A percentile compares a stretch with the other conserved stretches of the same genome.
phyloP scores from a whole-genome alignment of 2,888 invertebrate species.

The Eretmocerus hayati region DNA sequence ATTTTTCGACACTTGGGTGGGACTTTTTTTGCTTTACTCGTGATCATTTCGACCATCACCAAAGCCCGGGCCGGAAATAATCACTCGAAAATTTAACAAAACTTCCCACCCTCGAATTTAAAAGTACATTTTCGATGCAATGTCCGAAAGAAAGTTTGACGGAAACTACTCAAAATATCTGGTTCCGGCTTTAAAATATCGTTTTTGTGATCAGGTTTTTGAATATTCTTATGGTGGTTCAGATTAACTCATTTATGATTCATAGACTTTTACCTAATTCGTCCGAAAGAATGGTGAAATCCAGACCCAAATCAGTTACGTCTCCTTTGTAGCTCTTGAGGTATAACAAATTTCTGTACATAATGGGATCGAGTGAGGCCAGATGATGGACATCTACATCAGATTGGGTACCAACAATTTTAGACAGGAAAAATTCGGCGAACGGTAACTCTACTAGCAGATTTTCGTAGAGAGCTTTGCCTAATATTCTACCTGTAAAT shows the following conservation, averaged over 20 bases:
- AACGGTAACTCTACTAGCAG: conserved; percentile 89
- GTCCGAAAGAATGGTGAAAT: conserved; percentile 87
- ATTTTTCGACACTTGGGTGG: too few species aligned
- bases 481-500: conserved; percentile 83
- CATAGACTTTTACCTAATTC: conserved; percentile 52
- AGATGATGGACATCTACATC: conserved; percentile 86
- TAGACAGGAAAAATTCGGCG: conserved; percentile 91
- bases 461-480: conserved; percentile 94
- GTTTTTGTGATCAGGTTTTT: too few species aligned
- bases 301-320: conserved; percentile 80
- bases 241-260: neutral
- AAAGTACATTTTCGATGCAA: too few species aligned
- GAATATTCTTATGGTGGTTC: neutral
- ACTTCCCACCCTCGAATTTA: too few species aligned
- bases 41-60: too few species aligned
- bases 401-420: conserved; percentile 70
- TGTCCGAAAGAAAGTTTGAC: too few species aligned
- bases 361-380: conserved; percentile 84
- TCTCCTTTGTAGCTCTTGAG: conserved; percentile 80
- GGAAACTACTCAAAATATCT: neutral
- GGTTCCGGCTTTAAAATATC: neutral
- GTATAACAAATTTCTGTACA: conserved; percentile 85
- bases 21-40: too few species aligned
- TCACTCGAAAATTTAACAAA: too few species aligned
- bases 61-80: too few species aligned